These are phyloP conservation scores for human DNA, from an alignment of 2,113 vertebrate genomes.

Conservation along the genomic window DNA sequence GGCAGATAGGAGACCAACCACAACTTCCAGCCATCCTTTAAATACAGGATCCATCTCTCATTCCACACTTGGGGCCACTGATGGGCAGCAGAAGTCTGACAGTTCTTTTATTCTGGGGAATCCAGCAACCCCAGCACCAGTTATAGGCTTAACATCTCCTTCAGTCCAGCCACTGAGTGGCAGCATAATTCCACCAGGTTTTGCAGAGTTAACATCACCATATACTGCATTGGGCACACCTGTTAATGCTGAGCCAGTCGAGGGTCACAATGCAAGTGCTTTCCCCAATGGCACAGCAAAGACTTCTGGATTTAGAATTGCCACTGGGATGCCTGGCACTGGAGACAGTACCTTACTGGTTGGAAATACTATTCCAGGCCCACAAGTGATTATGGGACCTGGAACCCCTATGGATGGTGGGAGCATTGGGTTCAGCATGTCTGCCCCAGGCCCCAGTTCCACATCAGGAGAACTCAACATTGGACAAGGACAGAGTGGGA, in stretches of 20 bases:
- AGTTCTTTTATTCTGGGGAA: slow-evolving; percentile 79
- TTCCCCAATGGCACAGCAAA: slow-evolving; percentile 62
- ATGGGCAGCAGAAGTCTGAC: not conserved
- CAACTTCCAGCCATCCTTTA: slow-evolving; percentile 54
- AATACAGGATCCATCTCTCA: accelerated
- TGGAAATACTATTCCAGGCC: slow-evolving; percentile 47
- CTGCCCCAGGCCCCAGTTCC: not conserved
- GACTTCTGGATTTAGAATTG: slow-evolving; percentile 66
- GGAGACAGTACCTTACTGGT: not conserved
- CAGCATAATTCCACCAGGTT: slow-evolving; percentile 70
- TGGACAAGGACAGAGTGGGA: slow-evolving; percentile 51
- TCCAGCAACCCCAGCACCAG: not conserved
- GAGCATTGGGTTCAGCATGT: not conserved
- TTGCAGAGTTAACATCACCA: slow-evolving; percentile 60
- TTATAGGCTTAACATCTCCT: accelerated
- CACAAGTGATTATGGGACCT: slow-evolving; percentile 80
- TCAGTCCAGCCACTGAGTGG: slow-evolving; percentile 67
- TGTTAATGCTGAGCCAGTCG: slow-evolving; percentile 49
- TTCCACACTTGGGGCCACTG: slow-evolving; percentile 1
- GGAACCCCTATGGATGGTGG: not conserved
- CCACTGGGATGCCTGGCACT: slow-evolving; percentile 78
- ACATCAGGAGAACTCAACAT: slow-evolving; percentile 81
- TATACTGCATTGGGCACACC: slow-evolving; percentile 53
- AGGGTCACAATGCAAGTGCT: not conserved
- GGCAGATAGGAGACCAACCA: slow-evolving; percentile 77